Conservation (phyloP, 2,113 vertebrate species). For the Tyto alba region DNA sequence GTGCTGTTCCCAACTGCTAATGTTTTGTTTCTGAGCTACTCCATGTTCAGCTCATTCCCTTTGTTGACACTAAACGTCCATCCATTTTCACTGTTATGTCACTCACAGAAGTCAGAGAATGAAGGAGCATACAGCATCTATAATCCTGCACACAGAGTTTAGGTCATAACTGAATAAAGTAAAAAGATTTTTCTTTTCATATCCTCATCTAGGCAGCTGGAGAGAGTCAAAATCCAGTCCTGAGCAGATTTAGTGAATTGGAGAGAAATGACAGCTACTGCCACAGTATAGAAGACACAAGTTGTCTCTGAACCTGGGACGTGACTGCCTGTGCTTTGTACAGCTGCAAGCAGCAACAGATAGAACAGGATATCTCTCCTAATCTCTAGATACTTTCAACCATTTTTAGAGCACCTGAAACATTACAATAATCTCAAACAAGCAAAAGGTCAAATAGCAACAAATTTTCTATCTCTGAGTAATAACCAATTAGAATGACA, state of each 20-base stretch:
- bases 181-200: background rate
- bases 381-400: background rate
- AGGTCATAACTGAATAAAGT: background rate
- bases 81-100: background rate
- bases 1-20: background rate
- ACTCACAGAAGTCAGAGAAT: background rate
- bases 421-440: background rate
- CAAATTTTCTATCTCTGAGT: background rate
- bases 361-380: background rate
- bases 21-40: background rate
- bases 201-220: background rate
- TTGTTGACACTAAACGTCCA: background rate
- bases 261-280: background rate
- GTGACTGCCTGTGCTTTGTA: background rate
- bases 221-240: background rate
- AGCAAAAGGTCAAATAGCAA: background rate
- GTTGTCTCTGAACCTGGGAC: background rate
- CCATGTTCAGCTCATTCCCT: background rate
- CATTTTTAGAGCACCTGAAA: background rate
- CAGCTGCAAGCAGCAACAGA: background rate
- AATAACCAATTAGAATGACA: background rate
- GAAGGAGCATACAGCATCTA: background rate
- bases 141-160: background rate
- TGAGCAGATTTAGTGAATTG: background rate
- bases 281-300: background rate